These are phyloP conservation scores for Tetranychus piercei DNA, from an alignment of 2,888 invertebrate genomes.

Conservation along the genomic window DNA sequence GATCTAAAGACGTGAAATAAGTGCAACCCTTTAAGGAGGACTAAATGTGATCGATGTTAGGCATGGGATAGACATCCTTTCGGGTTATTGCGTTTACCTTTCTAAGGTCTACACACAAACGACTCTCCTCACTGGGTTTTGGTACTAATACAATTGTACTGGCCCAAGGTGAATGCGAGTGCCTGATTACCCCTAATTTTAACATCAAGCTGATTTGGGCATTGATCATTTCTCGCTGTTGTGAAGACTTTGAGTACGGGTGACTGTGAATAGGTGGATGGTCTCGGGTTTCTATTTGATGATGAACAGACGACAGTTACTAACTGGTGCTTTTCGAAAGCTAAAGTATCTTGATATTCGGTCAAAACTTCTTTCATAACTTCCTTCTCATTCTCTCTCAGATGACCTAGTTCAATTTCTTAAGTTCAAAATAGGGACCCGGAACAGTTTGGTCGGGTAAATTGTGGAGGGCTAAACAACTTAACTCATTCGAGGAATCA, in stretches of 20 bases:
- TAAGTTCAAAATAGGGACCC: too few species aligned
- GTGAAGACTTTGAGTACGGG: not conserved
- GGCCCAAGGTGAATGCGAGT: constrained; percentile 6
- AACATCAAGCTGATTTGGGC: not conserved
- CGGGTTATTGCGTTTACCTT: constrained; percentile 6
- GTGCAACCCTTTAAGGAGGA: not conserved
- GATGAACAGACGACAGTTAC: too few species aligned
- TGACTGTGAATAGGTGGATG: not conserved
- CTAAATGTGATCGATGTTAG: not conserved
- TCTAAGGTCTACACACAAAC: constrained; percentile 15
- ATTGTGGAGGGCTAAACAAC: too few species aligned
- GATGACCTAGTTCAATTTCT: too few species aligned
- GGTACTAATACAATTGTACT: constrained; percentile 14
- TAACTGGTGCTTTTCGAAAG: too few species aligned
- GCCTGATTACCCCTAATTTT: not conserved
- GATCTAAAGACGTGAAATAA: constrained; percentile 11
- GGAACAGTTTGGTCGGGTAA: too few species aligned
- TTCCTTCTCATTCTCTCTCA: too few species aligned
- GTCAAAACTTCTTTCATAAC: too few species aligned
- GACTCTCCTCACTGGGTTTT: constrained; percentile 3
- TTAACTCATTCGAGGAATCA: too few species aligned
- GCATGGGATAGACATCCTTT: constrained; percentile 14
- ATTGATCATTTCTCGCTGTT: not conserved
- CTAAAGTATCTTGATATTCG: too few species aligned
- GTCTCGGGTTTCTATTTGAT: too few species aligned